Evolutionary conservation across 2,888 invertebrate species (phyloP).

Genomic region (Ichneumon xanthorius): DNA sequence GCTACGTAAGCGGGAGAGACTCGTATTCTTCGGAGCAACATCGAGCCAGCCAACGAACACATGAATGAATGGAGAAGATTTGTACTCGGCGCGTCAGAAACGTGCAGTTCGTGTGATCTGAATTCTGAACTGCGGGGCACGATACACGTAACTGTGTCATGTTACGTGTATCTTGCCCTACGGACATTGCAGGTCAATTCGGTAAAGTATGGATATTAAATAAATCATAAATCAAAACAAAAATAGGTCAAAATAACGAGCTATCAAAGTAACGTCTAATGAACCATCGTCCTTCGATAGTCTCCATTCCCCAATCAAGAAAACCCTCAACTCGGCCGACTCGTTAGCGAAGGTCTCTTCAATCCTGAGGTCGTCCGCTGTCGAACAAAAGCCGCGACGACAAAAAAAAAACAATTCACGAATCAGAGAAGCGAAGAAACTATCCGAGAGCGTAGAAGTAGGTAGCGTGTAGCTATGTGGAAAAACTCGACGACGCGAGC

Average conservation of each 20-base stretch:
- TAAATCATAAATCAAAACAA: background rate
- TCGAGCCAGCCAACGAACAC: background rate
- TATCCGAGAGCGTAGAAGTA: constrained; percentile 55
- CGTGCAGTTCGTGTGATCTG: constrained; percentile 11
- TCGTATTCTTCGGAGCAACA: background rate
- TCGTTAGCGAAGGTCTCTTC: constrained; percentile 45
- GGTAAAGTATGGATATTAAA: background rate
- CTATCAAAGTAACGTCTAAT: background rate
- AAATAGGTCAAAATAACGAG: background rate
- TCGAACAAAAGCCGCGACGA: constrained; percentile 9
- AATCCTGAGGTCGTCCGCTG: background rate
- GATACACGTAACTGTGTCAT: background rate
- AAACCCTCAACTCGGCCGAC: background rate
- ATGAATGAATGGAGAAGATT: constrained; percentile 21
- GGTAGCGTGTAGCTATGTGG: background rate
- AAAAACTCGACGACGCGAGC: constrained; percentile 46
- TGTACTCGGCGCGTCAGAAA: background rate
- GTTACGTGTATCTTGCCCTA: no score
- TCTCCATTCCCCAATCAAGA: background rate
- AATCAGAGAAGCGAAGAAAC: constrained; percentile 14
- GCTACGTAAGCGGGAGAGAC: background rate
- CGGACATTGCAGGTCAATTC: background rate
- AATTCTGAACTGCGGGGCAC: background rate
- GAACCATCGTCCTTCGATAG: constrained; percentile 10
- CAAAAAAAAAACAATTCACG: background rate